Evolutionary conservation across 2,113 vertebrate species (phyloP), one percentile per base, ranked within the genome.

Genomic region (Perca schrenkii): DNA sequence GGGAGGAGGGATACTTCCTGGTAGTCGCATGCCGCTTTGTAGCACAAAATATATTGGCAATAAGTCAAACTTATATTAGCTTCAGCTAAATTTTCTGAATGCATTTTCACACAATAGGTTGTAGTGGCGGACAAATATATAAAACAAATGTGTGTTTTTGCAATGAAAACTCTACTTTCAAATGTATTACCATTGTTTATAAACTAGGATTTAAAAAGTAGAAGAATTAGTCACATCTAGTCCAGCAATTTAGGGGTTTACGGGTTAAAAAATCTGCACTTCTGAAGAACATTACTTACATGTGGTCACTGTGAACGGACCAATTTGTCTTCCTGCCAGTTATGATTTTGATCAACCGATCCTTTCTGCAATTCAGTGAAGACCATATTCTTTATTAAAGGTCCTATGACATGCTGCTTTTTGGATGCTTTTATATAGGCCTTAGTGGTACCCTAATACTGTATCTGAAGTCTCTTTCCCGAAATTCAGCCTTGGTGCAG

Each of bases 381-480:
- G 34, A 34, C 34, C 34, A 34, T 34, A 34, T 53, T 57, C 17
- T 57, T 66, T 65, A 77, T 66, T 57, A 31, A 66, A 28, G 28
- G 28, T 28, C 28, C 28, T 2, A 28, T 28, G 2, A 28, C 28
- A 28, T 28, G 28, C 28, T 28, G 28, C 28, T 28, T 28, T 28
- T 2, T 28, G 28, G 28, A 28, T 28, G 28, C 28, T 28, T 28
- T 28, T 28, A 28, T 28, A 28, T 28, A 28, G 28, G 28, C 28
- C 28, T 28, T 28, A 28, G 28, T 28, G 28, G 28, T 28, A 1
- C 28, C 28, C 28, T 28, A 28, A 28, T 28, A 28, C 28, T 28
- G 28, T 28, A 28, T 28, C 28, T 28, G 28, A 28, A 28, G 2
- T 28, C 28, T 28, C 28, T 28, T 28, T 28, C 28, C 28, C 28